Conservation (phyloP, 2,113 vertebrate species). For the Macheiramphus alcinus region DNA sequence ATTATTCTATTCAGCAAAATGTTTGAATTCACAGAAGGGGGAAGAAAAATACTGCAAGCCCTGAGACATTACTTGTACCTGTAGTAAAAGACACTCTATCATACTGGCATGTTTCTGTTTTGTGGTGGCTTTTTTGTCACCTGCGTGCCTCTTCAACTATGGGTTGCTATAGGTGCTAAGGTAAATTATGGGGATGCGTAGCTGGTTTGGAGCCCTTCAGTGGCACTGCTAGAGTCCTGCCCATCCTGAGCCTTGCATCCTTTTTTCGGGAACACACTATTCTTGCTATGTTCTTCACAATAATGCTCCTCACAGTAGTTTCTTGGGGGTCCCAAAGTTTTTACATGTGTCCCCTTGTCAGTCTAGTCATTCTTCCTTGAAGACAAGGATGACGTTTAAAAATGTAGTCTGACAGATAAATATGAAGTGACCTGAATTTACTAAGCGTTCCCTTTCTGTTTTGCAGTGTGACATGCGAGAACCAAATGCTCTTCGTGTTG, state of each 20-base stretch:
- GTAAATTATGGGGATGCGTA: not conserved
- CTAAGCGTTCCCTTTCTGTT: not conserved
- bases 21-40: not conserved
- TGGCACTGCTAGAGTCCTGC: not conserved
- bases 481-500: constrained; percentile 83
- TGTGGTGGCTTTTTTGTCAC: not conserved
- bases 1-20: not conserved
- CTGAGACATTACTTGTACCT: not conserved
- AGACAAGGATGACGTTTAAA: not conserved
- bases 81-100: not conserved
- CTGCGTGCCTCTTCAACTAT: not conserved
- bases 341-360: not conserved
- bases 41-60: not conserved
- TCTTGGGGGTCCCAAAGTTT: not conserved
- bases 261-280: not conserved
- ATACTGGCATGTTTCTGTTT: not conserved
- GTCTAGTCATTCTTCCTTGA: not conserved
- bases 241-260: not conserved
- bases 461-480: constrained; percentile 91
- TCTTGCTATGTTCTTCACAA: not conserved
- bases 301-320: not conserved
- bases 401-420: not conserved
- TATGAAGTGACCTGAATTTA: not conserved
- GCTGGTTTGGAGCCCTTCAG: not conserved
- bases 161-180: not conserved